These are phyloP conservation scores for Gandaritis pyraliata DNA, from an alignment of 2,888 invertebrate genomes.

Conservation along the genomic window DNA sequence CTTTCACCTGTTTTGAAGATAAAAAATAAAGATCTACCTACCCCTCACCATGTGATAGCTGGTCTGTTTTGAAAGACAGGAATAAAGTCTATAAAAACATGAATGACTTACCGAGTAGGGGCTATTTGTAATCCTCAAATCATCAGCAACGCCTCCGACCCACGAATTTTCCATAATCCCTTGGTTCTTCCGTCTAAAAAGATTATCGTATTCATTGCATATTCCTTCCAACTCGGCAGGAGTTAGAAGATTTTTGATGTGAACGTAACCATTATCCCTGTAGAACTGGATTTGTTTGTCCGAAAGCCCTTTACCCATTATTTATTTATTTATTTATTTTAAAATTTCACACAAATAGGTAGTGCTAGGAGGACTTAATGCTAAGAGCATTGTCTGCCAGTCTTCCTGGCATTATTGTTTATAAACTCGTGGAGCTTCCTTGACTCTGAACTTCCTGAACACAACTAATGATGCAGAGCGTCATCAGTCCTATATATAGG, in stretches of 20 bases:
- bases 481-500: slow-evolving; percentile 23
- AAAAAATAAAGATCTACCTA: not conserved
- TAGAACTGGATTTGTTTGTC: slow-evolving; percentile 77
- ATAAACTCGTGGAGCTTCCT: not conserved
- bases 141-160: slow-evolving; percentile 72
- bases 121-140: slow-evolving; percentile 54
- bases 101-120: slow-evolving; percentile 55
- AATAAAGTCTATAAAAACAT: not conserved
- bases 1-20: slow-evolving; percentile 72
- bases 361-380: too few relatives aligned
- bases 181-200: slow-evolving; percentile 78
- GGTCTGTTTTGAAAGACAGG: not conserved
- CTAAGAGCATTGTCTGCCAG: too few relatives aligned
- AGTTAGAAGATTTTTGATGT: slow-evolving; percentile 74
- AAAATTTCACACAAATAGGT: too few relatives aligned
- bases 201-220: slow-evolving; percentile 74
- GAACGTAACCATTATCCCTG: slow-evolving; percentile 80
- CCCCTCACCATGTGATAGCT: not conserved
- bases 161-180: slow-evolving; percentile 81
- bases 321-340: slow-evolving; percentile 1
- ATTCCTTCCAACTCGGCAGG: slow-evolving; percentile 72
- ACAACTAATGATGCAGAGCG: slow-evolving; percentile 17
- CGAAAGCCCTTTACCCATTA: slow-evolving; percentile 62
- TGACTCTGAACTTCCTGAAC: not conserved
- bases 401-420: too few relatives aligned